Evolutionary conservation across 2,888 invertebrate genomes (phyloP).

Genomic region (Girardia tigrina): DNA sequence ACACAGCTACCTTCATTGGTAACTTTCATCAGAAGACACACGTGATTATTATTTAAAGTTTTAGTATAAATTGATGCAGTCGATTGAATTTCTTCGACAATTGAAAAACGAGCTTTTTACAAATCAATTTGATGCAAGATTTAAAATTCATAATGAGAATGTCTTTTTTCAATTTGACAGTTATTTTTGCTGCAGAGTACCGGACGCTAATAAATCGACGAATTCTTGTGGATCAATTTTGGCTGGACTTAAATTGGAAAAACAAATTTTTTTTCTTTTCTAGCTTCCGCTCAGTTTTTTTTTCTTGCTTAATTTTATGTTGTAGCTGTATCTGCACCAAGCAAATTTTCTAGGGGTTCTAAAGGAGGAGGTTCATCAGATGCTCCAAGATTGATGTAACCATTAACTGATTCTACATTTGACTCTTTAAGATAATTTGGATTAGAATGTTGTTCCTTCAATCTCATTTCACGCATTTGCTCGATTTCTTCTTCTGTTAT

Average conservation of each 20-base stretch:
- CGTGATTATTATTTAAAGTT: slow-evolving; percentile 56
- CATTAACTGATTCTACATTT: too few species aligned
- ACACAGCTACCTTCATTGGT: not conserved
- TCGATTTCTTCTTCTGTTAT: slow-evolving; percentile 45
- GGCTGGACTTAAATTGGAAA: not conserved
- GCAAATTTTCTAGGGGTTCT: slow-evolving; percentile 39
- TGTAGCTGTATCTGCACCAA: slow-evolving; percentile 27
- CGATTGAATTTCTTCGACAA: slow-evolving; percentile 54
- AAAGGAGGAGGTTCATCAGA: slow-evolving; percentile 31
- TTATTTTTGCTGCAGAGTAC: not conserved
- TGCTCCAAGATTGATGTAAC: not conserved
- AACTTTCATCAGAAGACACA: slow-evolving; percentile 57
- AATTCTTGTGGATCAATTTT: not conserved
- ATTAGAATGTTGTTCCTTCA: slow-evolving; percentile 79
- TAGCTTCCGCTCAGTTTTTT: slow-evolving; percentile 40
- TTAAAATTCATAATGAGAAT: not conserved
- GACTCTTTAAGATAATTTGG: slow-evolving; percentile 83
- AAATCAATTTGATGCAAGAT: not conserved
- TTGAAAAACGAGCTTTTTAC: slow-evolving; percentile 41
- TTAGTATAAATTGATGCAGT: slow-evolving; percentile 58
- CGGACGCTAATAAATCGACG: slow-evolving; percentile 7
- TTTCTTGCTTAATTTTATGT: slow-evolving; percentile 38
- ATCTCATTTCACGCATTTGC: slow-evolving; percentile 61
- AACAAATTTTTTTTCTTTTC: slow-evolving; percentile 40
- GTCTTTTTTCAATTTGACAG: not conserved